Evolutionary conservation across 1,140 invertebrate species (phyloP).

Genomic region (Hestina assimilis): DNA sequence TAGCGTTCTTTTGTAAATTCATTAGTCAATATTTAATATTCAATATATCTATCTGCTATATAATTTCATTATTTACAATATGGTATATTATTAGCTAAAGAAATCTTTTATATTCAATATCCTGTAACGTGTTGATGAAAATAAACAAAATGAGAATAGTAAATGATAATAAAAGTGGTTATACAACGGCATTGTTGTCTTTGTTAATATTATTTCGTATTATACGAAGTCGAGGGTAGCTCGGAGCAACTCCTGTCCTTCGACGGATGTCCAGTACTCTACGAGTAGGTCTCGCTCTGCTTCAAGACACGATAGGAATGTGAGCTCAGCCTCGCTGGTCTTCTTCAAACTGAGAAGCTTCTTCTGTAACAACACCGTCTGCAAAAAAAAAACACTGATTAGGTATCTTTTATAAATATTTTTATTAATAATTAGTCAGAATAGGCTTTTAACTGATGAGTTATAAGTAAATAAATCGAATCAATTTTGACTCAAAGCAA

Average conservation of each 20-base stretch:
- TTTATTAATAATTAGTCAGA: no score
- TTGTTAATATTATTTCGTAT: neutral
- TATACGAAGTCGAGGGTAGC: slow-evolving; percentile 37
- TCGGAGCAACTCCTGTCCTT: slow-evolving; percentile 53
- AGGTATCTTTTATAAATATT: no score
- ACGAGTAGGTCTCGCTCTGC: slow-evolving; percentile 60
- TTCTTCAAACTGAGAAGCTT: slow-evolving; percentile 51
- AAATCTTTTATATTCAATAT: neutral
- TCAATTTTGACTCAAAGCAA: no score
- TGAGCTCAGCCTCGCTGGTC: slow-evolving; percentile 31
- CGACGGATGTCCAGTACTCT: slow-evolving; percentile 62
- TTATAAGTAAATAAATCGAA: no score
- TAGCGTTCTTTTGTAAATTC: slow-evolving; percentile 13
- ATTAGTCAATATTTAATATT: slow-evolving; percentile 25
- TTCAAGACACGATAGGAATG: slow-evolving; percentile 53
- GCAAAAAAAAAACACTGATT: slow-evolving; percentile 29
- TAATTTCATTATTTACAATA: slow-evolving; percentile 28
- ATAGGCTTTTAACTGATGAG: no score
- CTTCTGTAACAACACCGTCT: slow-evolving; percentile 63
- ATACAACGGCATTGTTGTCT: neutral
- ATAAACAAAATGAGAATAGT: neutral
- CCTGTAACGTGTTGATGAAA: neutral
- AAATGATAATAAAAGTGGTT: neutral
- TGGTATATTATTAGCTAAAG: slow-evolving; percentile 2
- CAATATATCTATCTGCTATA: slow-evolving; percentile 18